Percentiles rank a stretch among this genome's conserved stretches.
Evolutionary conservation across 2,888 invertebrate genomes (phyloP).

Genomic region (Drosophila birchii): DNA sequence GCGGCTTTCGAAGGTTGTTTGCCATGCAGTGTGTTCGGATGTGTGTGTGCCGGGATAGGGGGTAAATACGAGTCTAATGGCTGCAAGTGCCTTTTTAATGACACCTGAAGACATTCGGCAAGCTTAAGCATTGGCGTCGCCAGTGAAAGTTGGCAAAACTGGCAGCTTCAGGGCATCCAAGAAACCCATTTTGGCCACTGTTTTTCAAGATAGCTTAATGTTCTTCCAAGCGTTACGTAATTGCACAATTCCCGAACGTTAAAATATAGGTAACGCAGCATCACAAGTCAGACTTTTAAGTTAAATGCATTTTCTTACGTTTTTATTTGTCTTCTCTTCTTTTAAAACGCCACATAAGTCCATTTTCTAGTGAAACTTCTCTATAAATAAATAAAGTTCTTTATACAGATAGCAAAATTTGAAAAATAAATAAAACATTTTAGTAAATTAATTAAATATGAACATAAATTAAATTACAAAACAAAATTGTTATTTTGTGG

Average conservation of each 20-base stretch:
- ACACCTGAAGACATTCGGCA: slow-evolving; percentile 44
- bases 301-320: neutral
- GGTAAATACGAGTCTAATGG: slow-evolving; percentile 54
- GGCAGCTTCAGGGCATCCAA: slow-evolving; percentile 8
- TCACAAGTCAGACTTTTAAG: neutral
- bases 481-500: no score
- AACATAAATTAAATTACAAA: no score
- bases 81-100: slow-evolving; percentile 50
- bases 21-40: slow-evolving; percentile 4
- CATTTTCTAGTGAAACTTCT: neutral
- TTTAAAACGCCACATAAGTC: neutral
- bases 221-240: slow-evolving; percentile 1
- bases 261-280: neutral
- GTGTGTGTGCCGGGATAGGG: slow-evolving; percentile 16
- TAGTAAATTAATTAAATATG: no score
- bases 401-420: no score
- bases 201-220: slow-evolving; percentile 4
- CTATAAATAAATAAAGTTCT: neutral
- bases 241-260: neutral
- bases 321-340: neutral
- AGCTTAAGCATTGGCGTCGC: slow-evolving; percentile 22
- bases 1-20: slow-evolving; percentile 54
- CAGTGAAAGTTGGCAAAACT: slow-evolving; percentile 16
- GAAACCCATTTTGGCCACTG: slow-evolving; percentile 9
- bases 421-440: no score